These are phyloP conservation scores for Chrysogorgia sp. DNA, from an alignment of 92 coral and sea anemone species.

Conservation along the genomic window DNA sequence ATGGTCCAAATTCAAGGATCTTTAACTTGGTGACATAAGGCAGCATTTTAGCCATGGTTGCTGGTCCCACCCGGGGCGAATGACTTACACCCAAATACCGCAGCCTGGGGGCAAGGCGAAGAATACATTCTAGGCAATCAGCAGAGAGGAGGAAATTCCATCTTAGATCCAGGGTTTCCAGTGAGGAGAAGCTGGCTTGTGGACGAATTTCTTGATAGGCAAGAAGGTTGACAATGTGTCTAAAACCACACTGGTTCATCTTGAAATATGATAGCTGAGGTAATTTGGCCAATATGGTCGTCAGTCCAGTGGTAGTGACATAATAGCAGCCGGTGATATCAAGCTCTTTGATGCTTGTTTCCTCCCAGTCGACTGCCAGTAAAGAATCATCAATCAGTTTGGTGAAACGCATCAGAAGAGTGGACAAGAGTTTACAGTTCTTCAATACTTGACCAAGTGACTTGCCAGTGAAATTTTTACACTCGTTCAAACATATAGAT, in stretches of 20 bases:
- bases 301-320: slow-evolving; percentile 95
- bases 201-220: slow-evolving; percentile 96
- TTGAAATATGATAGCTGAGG: slow-evolving; percentile 91
- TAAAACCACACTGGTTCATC: slow-evolving; percentile 99
- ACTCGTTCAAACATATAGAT: slow-evolving; percentile 96
- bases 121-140: slow-evolving; percentile 92
- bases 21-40: slow-evolving; percentile 85
- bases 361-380: slow-evolving; percentile 94
- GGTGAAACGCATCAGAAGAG: slow-evolving; percentile 92
- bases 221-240: slow-evolving; percentile 89
- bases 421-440: slow-evolving; percentile 77
- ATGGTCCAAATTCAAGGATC: slow-evolving; percentile 96
- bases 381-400: slow-evolving; percentile 84
- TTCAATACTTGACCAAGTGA: slow-evolving; percentile 74
- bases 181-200: slow-evolving; percentile 65
- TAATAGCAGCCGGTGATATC: slow-evolving; percentile 98
- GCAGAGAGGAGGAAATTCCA: slow-evolving; percentile 99
- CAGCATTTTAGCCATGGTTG: slow-evolving; percentile 87
- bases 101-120: slow-evolving; percentile 90
- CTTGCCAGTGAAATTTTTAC: slow-evolving; percentile 92
- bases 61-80: slow-evolving; percentile 98
- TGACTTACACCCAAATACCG: slow-evolving; percentile 98
- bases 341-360: slow-evolving; percentile 77
- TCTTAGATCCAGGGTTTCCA: slow-evolving; percentile 91
- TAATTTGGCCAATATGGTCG: slow-evolving; percentile 80